Base-by-base conservation (phyloP, 2,113 vertebrate genomes). In the Phyllostomus discolor region DNA sequence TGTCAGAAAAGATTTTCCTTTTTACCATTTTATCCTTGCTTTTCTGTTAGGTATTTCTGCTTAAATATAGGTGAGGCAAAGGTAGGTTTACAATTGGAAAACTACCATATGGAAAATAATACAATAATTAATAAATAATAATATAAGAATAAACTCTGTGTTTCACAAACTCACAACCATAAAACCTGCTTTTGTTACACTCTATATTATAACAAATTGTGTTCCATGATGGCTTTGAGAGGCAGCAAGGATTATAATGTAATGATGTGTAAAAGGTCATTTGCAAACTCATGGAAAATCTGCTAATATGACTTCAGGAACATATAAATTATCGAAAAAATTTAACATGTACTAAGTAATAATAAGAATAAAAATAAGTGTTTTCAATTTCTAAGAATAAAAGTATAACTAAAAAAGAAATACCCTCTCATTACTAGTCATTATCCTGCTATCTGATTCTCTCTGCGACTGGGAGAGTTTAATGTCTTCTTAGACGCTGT, bases 301-400 rank as follows among this genome's bases (percentile, higher is more conserved):
- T 78, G 16, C 5, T 52, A 67, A 59, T 64, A 43, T 28, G 62
- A 70, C 7, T 79, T 91, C 7, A 88, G 50, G 15, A 38, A 10
- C 62, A 90, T 20, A 57, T 19, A 28, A 81, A 84, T 96, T 82
- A 91, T 33, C 82, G 33, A 46, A 52, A 66, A 97, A 90, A 33
- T 86, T 85, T 79, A 87, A 26, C 20, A 10, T 28, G 54, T 91
- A 52, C 75, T 82, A 97, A 96, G 59, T 9, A 90, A 91, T 54
- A 70, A 20, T 4, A 14, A 54, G 24, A 17, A 95, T n/a, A 92
- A 97, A 94, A 87, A 35, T 24, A 41, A 67, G 17, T 64, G 14
- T 78, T 96, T 76, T 91, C 1, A 38, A 41, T 78, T 54, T 92
- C 46, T 88, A 90, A 84, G 70, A 89, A 92, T 72, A 24, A 90